Conservation (phyloP, 2,888 invertebrate genomes). For the Hypercompe scribonia region DNA sequence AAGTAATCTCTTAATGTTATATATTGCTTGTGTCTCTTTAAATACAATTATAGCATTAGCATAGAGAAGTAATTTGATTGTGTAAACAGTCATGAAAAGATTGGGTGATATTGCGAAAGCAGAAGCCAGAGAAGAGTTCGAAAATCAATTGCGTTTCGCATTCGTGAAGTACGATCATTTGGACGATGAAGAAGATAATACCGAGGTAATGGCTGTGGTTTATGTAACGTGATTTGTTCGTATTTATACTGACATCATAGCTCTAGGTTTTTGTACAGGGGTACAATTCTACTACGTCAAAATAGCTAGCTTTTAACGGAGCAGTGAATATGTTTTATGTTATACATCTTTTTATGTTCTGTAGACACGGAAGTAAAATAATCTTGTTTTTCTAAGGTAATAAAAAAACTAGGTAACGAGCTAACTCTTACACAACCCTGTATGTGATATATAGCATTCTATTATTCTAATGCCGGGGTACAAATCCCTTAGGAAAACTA, state of each 20-base stretch:
- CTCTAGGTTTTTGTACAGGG: background rate
- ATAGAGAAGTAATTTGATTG: background rate
- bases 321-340: background rate
- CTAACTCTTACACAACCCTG: background rate
- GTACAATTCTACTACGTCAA: background rate
- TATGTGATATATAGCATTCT: slow-evolving; percentile 8
- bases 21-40: background rate
- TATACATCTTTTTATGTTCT: background rate
- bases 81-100: slow-evolving; percentile 43
- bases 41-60: background rate
- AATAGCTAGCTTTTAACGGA: background rate
- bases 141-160: slow-evolving; percentile 77
- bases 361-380: background rate
- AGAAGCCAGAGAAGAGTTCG: slow-evolving; percentile 77
- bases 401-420: slow-evolving; percentile 4
- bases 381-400: background rate
- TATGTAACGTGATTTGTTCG: background rate
- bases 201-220: slow-evolving; percentile 64
- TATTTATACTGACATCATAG: background rate
- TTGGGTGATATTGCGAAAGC: slow-evolving; percentile 68
- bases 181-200: slow-evolving; percentile 75
- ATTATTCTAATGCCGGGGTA: background rate
- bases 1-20: background rate
- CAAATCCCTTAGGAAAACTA: too few species aligned
- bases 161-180: slow-evolving; percentile 74